Evolutionary conservation across 2,113 vertebrate species (phyloP).

Genomic region (Aleadryas rufinucha): DNA sequence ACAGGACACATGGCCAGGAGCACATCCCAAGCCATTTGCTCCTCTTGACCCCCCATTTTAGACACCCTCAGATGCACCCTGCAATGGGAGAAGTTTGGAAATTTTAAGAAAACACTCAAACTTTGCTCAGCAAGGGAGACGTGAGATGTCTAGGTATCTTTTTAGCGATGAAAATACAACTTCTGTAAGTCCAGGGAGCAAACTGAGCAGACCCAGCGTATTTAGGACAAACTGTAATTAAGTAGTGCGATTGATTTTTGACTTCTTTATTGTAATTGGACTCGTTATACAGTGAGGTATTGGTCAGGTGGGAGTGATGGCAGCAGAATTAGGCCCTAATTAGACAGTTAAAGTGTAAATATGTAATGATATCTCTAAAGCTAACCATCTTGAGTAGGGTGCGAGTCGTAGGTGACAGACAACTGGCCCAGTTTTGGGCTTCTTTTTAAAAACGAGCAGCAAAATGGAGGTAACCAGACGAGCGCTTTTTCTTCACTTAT

Average conservation of each 20-base stretch:
- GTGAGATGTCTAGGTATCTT: background rate
- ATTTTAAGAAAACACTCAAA: background rate
- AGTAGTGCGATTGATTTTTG: background rate
- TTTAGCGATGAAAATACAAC: background rate
- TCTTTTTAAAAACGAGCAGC: background rate
- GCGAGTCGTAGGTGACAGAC: background rate
- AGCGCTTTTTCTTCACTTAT: background rate
- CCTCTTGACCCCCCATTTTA: background rate
- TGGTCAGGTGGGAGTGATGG: slow-evolving; percentile 43
- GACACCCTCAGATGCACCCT: rapidly evolving
- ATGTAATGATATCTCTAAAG: background rate
- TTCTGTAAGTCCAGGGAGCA: background rate
- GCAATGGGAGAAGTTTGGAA: background rate
- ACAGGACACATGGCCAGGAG: rapidly evolving
- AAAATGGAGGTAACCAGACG: background rate
- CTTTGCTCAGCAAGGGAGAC: background rate
- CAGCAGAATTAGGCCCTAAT: slow-evolving; percentile 41
- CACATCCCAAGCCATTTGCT: background rate
- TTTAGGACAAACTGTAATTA: slow-evolving; percentile 49
- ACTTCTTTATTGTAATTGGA: slow-evolving; percentile 40
- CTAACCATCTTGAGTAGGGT: background rate
- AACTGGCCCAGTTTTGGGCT: background rate
- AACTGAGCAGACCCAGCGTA: background rate
- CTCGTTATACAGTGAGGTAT: background rate
- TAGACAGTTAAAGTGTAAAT: slow-evolving; percentile 30